phyloP scores from a whole-genome alignment of 2,888 invertebrate species.

The Agrilus mali region DNA sequence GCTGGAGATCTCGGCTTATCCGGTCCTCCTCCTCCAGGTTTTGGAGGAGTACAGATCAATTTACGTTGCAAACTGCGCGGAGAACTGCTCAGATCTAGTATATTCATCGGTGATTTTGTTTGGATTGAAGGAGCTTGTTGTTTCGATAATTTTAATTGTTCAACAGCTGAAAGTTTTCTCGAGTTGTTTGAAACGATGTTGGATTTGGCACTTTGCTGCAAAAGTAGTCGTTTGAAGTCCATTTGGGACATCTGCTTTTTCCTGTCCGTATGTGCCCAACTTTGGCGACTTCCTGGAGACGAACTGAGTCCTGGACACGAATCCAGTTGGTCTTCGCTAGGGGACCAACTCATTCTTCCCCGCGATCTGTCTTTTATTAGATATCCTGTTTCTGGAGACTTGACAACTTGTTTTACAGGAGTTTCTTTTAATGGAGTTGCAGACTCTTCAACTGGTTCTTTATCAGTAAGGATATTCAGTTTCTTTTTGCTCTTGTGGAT shows the following conservation, averaged over 20 bases:
- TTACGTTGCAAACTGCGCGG: constrained; percentile 57
- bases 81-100: constrained; percentile 57
- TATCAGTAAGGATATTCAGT: constrained; percentile 51
- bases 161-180: constrained; percentile 61
- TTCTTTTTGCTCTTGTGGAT: constrained; percentile 67
- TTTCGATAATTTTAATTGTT: constrained; percentile 58
- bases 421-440: constrained; percentile 23
- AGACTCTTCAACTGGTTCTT: constrained; percentile 28
- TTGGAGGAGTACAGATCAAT: constrained; percentile 39
- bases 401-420: constrained; percentile 24
- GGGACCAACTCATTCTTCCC: constrained; percentile 53
- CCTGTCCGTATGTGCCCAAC: constrained; percentile 49
- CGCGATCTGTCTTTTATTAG: constrained; percentile 40
- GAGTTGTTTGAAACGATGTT: constrained; percentile 40
- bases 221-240: constrained; percentile 70
- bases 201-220: constrained; percentile 62
- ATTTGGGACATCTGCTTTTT: constrained; percentile 60
- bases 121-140: constrained; percentile 31
- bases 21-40: constrained; percentile 25
- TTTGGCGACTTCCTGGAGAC: constrained; percentile 32
- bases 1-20: constrained; percentile 28
- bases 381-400: constrained; percentile 49
- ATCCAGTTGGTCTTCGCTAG: constrained; percentile 34
- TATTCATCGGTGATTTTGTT: constrained; percentile 40
- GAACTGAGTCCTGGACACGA: constrained; percentile 28